Evolutionary conservation across 2,113 vertebrate species (phyloP), one percentile per base, ranked within the genome.

Genomic region (Indri indri): DNA sequence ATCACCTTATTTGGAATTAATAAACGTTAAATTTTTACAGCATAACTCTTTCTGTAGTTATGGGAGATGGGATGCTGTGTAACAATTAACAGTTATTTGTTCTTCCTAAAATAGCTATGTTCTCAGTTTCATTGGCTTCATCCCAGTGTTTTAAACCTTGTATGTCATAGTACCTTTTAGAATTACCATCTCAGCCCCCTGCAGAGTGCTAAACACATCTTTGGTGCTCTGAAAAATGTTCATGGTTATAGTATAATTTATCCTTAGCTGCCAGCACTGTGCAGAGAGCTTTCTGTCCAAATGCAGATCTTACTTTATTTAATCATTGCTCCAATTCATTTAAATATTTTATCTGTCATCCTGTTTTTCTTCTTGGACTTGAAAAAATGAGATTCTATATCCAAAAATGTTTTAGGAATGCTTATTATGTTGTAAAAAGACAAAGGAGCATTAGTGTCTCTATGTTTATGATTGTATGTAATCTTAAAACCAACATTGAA

Each of bases 361-460:
- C 59, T 57, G 0, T 54, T 94, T 97, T 94, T 97, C 81, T 93
- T 95, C 32, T 88, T 93, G 34, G 32, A 94, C 86, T 97, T 88
- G 22, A 90, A 94, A 93, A 76, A 82, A 37, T 65, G 54, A 93
- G 23, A 82, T 81, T 93, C 70, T 90, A 5, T 93, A 32, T 88
- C 81, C 34, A 80, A 54, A 98, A 98, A 73, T 97, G 4, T n/a
- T 88, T 95, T 88, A 90, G 59, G 65, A 93, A 76, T 93, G n/a
- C 70, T 86, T 87, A 59, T 66, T 88, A 6, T 86, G 30, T 45
- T 86, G 2, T 77, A 81, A 68, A 89, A 91, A 88, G 17, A 11
- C 32, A 59, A 94, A 79, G 37, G 37, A 83, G 25, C 20, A n/a
- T 57, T 52, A 37, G 16, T 76, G 20, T 76, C 61, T 85, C 89